Evolutionary conservation across 2,797 vertebrate species (phyloP), one percentile per base, ranked within the genome.

Genomic region (Pelochelys cantorii): DNA sequence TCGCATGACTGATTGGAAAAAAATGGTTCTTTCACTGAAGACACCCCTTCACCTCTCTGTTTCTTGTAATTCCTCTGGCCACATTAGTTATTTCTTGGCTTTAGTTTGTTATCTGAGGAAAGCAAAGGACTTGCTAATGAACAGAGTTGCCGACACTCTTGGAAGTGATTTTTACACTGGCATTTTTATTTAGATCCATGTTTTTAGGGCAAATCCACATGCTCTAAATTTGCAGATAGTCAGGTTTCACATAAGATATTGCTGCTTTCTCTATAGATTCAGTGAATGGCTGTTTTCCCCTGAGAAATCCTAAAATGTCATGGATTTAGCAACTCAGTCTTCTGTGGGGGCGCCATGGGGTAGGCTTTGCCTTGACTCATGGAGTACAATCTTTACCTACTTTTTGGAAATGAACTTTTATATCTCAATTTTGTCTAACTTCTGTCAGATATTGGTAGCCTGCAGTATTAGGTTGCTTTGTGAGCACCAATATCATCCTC

Each of bases 151-250:
- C 34, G 23, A 55, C 5, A 1, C 34, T 5, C 29, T 91, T 74
- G 71, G 57, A 87, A 88, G 11, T 20, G 12, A 5, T 0, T 77
- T 77, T 89, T 59, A 65, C 13, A 23, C 1, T 48, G 29, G 7
- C 10, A 52, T 74, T 83, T 77, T 91, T 85, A 29, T 42, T 48
- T 52, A 52, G 42, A 77, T 52, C 25, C 14, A 27, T 29, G 3
- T 87, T 91, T 92, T 83, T 77, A 60, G 20, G 17, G 17, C 34
- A 65, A 89, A 87, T 92, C 88, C 4, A 92, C 11, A 59, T 25
- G 4, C 11, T 79, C 31, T 55, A 52, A 65, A 5, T 17, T n/a
- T 84, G 2, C 55, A 83, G 79, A 34, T 52, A 54, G 11, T 54
- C 53, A 95, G 85, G 14, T 86, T 89, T 87, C 37, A 89, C 0